These are phyloP conservation scores for Tapirus indicus DNA, from an alignment of 2,797 vertebrate species.

Conservation along the genomic window DNA sequence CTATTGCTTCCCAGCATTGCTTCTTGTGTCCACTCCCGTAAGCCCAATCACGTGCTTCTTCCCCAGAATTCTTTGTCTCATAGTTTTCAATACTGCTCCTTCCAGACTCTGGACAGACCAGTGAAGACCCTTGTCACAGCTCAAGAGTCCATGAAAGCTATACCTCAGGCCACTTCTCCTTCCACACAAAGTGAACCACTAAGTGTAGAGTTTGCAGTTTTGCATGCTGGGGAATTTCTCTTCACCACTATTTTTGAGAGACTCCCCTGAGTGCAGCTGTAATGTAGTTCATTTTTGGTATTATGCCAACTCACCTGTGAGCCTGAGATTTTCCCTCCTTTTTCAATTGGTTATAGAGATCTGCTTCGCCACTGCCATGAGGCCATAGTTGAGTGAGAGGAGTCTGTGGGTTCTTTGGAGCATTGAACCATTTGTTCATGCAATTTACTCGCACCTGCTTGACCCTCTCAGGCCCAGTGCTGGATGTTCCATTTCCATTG, in stretches of 20 bases:
- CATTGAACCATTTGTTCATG: neutral
- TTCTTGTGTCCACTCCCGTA: neutral
- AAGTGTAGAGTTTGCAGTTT: neutral
- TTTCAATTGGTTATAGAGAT: neutral
- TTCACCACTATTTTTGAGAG: neutral
- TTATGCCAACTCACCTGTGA: neutral
- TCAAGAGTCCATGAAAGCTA: neutral
- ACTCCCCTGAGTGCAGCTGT: neutral
- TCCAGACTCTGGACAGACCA: neutral
- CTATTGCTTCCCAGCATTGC: neutral
- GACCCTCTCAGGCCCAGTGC: too few relatives aligned
- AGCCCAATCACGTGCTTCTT: neutral
- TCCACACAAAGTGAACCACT: neutral
- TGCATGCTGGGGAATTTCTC: neutral
- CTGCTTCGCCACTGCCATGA: neutral
- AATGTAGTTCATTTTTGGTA: neutral
- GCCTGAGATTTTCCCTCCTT: neutral
- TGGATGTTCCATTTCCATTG: neutral
- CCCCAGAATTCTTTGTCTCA: neutral
- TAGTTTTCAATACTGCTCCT: neutral
- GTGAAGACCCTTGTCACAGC: neutral
- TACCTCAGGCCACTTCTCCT: neutral
- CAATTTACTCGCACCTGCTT: neutral
- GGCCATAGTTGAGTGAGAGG: neutral
- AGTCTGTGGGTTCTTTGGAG: neutral